phyloP scores from a whole-genome alignment of 2,888 invertebrate genomes.

The Labia minor region DNA sequence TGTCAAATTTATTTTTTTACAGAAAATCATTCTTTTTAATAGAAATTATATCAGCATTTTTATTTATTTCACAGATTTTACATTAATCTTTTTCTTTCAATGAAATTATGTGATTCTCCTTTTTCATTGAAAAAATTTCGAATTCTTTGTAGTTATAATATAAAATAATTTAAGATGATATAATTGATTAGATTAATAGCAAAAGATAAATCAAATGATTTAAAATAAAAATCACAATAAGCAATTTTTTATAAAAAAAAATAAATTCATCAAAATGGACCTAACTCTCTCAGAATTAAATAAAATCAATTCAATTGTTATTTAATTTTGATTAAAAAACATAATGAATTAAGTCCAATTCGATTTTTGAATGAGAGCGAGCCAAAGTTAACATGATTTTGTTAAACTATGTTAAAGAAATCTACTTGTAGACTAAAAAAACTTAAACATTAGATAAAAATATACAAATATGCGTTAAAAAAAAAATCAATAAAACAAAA shows the following conservation, averaged over 20 bases:
- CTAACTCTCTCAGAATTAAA: background rate
- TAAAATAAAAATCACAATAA: slow-evolving; percentile 13
- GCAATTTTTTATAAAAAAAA: background rate
- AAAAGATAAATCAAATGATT: background rate
- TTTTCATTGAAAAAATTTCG: no score
- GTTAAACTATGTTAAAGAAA: background rate
- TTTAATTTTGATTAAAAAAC: no score
- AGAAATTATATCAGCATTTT: no score
- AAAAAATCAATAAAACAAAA: background rate
- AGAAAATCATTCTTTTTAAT: no score
- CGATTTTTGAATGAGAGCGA: background rate
- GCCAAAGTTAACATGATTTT: background rate
- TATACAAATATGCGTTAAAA: background rate
- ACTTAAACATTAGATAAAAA: background rate
- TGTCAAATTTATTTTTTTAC: no score
- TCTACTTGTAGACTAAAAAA: background rate
- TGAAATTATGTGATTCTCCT: no score
- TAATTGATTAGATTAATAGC: no score
- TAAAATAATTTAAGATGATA: no score
- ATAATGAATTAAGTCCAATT: background rate
- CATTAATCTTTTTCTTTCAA: no score
- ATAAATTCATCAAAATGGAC: background rate
- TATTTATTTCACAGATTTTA: no score
- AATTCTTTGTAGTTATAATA: no score
- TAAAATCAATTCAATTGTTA: no score